These are phyloP conservation scores for Lobophora halterata DNA, from an alignment of 2,888 invertebrate species.

Conservation along the genomic window DNA sequence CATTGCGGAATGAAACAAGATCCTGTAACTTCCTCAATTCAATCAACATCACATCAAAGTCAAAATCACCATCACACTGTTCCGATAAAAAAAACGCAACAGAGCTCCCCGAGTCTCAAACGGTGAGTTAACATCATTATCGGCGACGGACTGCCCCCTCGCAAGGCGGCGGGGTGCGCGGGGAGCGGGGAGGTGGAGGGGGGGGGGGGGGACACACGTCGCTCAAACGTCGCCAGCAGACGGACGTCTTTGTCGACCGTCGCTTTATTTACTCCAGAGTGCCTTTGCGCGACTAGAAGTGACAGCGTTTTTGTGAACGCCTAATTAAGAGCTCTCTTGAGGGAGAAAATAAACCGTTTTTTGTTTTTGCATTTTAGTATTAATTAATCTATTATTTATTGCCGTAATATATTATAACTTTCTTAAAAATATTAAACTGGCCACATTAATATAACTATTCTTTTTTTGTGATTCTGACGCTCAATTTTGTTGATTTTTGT, in stretches of 20 bases:
- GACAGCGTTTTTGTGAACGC: slow-evolving; percentile 54
- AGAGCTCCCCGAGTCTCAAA: slow-evolving; percentile 65
- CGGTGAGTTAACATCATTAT: slow-evolving; percentile 79
- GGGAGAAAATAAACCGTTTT: slow-evolving; percentile 34
- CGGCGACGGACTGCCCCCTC: slow-evolving; percentile 51
- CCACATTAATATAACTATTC: too few species aligned
- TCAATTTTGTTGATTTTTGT: too few species aligned
- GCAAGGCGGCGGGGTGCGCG: slow-evolving; percentile 34
- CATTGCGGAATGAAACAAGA: slow-evolving; percentile 11
- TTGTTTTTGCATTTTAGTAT: slow-evolving; percentile 23
- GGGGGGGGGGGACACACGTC: slow-evolving; percentile 70
- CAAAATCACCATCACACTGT: slow-evolving; percentile 24
- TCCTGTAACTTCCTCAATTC: slow-evolving; percentile 12
- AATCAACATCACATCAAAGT: slow-evolving; percentile 42
- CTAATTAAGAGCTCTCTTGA: slow-evolving; percentile 46
- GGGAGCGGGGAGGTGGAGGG: slow-evolving; percentile 28
- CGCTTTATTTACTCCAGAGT: slow-evolving; percentile 74
- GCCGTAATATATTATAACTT: too few species aligned
- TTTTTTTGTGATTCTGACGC: too few species aligned
- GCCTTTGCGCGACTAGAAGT: slow-evolving; percentile 63
- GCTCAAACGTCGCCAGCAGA: slow-evolving; percentile 78
- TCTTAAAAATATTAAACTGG: too few species aligned
- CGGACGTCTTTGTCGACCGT: slow-evolving; percentile 78
- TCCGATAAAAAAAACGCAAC: slow-evolving; percentile 65
- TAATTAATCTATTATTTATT: slow-evolving; percentile 15